Percentiles rank a stretch among this genome's conserved stretches.
Evolutionary conservation across 2,113 vertebrate species (phyloP).

Genomic region (Zosterops pallidus): DNA sequence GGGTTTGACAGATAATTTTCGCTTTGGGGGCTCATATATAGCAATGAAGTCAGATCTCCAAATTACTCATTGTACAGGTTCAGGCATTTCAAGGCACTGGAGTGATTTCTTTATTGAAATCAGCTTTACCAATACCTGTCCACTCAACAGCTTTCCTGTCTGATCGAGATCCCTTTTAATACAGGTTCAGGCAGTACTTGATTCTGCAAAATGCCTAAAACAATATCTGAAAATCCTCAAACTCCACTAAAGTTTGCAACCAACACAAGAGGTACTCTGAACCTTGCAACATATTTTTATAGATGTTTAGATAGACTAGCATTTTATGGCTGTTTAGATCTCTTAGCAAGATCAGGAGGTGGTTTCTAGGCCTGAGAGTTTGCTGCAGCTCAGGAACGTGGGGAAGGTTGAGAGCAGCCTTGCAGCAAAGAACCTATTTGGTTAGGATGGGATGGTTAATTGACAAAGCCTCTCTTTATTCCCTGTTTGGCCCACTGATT

Average conservation of each 20-base stretch:
- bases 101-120: background rate
- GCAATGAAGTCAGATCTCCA: background rate
- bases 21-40: background rate
- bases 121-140: background rate
- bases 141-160: background rate
- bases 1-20: background rate
- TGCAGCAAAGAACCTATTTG: background rate
- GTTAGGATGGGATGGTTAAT: background rate
- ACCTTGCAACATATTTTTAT: background rate
- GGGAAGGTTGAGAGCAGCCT: background rate
- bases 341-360: background rate
- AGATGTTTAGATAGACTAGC: background rate
- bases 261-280: fast-evolving
- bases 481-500: background rate
- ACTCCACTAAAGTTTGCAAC: background rate
- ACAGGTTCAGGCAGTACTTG: background rate
- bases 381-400: background rate
- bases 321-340: background rate
- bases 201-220: background rate
- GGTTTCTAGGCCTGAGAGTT: background rate
- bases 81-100: background rate
- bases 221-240: background rate
- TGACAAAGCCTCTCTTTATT: background rate
- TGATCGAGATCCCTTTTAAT: background rate
- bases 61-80: background rate